Percentiles rank a stretch among this genome's conserved stretches.
Conservation (phyloP, 2,113 vertebrate species). For the Dinomys branickii region DNA sequence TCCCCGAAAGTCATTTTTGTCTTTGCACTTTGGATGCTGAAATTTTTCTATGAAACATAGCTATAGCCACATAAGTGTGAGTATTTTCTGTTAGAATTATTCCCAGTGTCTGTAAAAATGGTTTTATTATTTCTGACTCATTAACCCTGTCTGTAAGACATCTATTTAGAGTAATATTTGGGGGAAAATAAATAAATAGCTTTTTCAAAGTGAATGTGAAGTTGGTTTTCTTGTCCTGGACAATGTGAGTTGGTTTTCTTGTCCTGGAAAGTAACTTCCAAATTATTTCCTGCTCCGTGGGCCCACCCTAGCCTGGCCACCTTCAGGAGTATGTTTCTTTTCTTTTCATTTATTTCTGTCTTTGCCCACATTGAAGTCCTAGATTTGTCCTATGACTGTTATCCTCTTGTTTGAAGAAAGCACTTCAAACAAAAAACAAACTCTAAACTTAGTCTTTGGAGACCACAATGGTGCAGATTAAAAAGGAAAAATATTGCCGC, state of each 20-base stretch:
- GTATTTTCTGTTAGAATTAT: constrained; percentile 55
- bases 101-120: constrained; percentile 62
- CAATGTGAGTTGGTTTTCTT: constrained; percentile 62
- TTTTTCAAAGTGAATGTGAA: constrained; percentile 59
- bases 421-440: constrained; percentile 68
- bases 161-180: constrained; percentile 66
- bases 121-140: constrained; percentile 55
- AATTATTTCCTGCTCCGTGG: background rate
- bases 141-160: constrained; percentile 64
- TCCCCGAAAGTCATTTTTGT: constrained; percentile 51
- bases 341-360: constrained; percentile 41
- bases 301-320: background rate
- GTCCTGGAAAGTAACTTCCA: too few relatives aligned
- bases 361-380: constrained; percentile 51
- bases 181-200: constrained; percentile 78
- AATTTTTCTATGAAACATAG: constrained; percentile 52
- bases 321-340: background rate
- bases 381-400: constrained; percentile 55
- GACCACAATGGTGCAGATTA: constrained; percentile 64
- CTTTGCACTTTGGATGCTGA: constrained; percentile 77
- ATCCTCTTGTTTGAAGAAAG: constrained; percentile 64
- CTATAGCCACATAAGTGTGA: constrained; percentile 41
- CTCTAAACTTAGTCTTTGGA: constrained; percentile 69
- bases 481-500: background rate
- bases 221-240: constrained; percentile 58